Evolutionary conservation across 2,797 vertebrate genomes (phyloP), one percentile per base, ranked within the genome.

Genomic region (Morus bassanus): DNA sequence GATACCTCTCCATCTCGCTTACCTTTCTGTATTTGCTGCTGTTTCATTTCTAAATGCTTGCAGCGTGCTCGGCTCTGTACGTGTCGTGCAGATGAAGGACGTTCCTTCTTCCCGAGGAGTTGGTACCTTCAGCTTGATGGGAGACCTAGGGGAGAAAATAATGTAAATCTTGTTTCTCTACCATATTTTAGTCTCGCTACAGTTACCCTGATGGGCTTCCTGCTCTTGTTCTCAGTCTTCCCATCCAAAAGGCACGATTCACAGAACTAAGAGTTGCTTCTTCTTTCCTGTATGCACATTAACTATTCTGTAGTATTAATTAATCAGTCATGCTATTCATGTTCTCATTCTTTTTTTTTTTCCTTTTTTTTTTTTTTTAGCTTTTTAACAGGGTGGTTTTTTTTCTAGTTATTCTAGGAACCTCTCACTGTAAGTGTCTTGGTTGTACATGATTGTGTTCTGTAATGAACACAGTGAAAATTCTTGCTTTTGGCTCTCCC

Each of bases 91-190:
- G 6, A 9, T 18, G 74, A 93, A 93, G 80, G 91, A 84, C 31
- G 4, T 43, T 13, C 23, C 69, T 35, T 23, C 8, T 45, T 83
- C 68, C n/a, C 23, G 0, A 30, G 63, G 45, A 64, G 9, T 45
- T 39, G 1, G 6, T 73, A 7, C 21, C 30, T 56, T 35, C 13
- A 16, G 27, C 1, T 27, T 18, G n/a, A 33, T 56, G 64, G 31
- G 63, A 60, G 39, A 74, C 18, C 63, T 31, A 16, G 19, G 18
- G 41, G 63, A 54, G 53, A 37, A 79, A 45, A 85, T 10, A 54
- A 43, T 0, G 10, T 5, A 2, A 8, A 41, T 67, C 3, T 54
- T 3, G 17, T 0, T 30, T 56, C 85, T 57, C 25, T 89, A 7
- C 37, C 8, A 2, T 56, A 3, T 85, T 85, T 85, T 69, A 19